These are phyloP conservation scores for Penelope pileata DNA, from an alignment of 2,113 vertebrate species.

Conservation along the genomic window DNA sequence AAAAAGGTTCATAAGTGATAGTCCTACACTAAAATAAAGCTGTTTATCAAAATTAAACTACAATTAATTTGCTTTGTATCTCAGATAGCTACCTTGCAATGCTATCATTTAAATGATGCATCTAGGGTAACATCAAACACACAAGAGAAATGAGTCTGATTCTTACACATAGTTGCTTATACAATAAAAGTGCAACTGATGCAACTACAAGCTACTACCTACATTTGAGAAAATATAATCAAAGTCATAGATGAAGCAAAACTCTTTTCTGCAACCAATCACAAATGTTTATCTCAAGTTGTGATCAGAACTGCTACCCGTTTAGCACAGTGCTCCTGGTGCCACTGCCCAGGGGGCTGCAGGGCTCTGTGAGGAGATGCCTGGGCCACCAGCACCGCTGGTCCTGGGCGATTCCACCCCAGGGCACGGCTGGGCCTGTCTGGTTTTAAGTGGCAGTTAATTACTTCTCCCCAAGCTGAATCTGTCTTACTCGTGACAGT, in stretches of 20 bases:
- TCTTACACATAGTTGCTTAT: neutral
- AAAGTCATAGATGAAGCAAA: neutral
- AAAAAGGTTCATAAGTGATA: neutral
- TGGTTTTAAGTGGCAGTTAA: neutral
- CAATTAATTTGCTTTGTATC: neutral
- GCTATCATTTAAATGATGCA: neutral
- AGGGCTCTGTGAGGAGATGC: neutral
- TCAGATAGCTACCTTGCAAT: neutral
- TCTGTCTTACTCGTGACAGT: neutral
- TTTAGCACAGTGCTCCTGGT: accelerated
- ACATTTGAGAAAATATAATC: neutral
- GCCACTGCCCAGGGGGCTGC: accelerated
- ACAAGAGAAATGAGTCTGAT: neutral
- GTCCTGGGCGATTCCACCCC: too few species aligned
- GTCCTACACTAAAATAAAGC: neutral
- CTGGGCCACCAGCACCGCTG: too few species aligned
- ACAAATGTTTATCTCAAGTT: neutral
- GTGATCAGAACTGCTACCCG: neutral
- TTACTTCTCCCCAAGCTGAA: neutral
- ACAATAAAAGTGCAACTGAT: neutral
- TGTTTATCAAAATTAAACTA: neutral
- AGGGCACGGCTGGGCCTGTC: neutral
- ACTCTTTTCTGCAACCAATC: neutral
- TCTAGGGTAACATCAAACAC: neutral
- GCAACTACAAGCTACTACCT: neutral